Base-by-base conservation (phyloP, 2,113 vertebrate species). In the Podiceps cristatus region DNA sequence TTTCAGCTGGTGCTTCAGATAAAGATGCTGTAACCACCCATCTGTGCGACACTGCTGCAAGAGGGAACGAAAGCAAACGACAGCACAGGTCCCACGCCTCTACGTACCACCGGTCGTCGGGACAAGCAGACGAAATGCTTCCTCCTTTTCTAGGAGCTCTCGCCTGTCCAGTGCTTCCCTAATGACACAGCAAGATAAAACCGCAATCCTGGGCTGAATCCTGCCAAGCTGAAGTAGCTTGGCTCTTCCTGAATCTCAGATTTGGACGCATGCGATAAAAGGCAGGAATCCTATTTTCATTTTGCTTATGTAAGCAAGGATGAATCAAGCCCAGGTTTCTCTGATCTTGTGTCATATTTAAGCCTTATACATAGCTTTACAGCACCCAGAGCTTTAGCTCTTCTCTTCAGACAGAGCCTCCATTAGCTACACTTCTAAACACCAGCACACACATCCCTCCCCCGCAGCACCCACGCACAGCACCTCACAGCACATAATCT, bases 361-460 rank as follows among this genome's bases (percentile, higher is more conserved):
- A 95, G 74, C 58, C 52, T 29, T 49, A 63, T 31, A 33, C 37
- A 18, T 31, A 17, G 29, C 56, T 40, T 67, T 27, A 69, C 35
- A 52, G 31, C 79, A 76, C 25, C 58, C 31, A 44, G 78, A 90
- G 84, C 66, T 92, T 53, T 63, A 59, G 49, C 53, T 52, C 67
- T 81, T 93, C 80, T 84, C 66, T 86, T 71, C 71, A 95, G 71
- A 60, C 84, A 86, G 69, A 93, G 47, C 59, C 67, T 81, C 88
- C 76, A 88, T 76, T 19, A 93, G 95, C 75, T 81, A 31, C 40
- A 31, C 64, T 93, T 33, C 66, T 35, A 6, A 77, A 80, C 59
- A 47, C 77, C 82, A 95, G 90, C 83, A 90, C 50, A 87, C 88
- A 93, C 76, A 81, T 37, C 77, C 84, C 94, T 96, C 96, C 96